Conservation (phyloP, 2,888 invertebrate species). For the Epinotia brunnichana region DNA sequence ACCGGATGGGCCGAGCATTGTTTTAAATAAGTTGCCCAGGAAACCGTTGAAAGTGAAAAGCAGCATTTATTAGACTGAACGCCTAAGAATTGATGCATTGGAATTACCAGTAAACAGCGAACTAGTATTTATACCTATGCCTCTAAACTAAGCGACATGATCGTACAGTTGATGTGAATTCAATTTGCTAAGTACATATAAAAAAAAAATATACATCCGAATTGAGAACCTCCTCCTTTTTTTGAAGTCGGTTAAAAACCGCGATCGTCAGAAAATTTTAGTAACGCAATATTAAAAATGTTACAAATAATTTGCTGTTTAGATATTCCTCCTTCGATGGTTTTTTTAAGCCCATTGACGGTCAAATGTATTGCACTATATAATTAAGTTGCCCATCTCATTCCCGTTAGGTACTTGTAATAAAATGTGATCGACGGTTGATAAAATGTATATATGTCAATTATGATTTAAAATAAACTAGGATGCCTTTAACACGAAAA, state of each 20-base stretch:
- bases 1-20: constrained; percentile 71
- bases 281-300: too few relatives aligned
- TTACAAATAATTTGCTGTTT: too few relatives aligned
- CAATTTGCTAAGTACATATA: too few relatives aligned
- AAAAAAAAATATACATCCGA: too few relatives aligned
- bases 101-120: neutral
- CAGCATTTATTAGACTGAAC: neutral
- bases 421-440: neutral
- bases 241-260: too few relatives aligned
- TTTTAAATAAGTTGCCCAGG: constrained; percentile 67
- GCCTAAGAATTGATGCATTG: constrained; percentile 9
- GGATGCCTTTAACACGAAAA: neutral
- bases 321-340: neutral
- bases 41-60: constrained; percentile 61
- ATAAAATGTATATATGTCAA: neutral
- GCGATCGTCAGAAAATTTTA: too few relatives aligned
- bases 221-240: too few relatives aligned
- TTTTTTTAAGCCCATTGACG: neutral
- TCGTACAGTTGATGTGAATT: too few relatives aligned
- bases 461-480: neutral
- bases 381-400: neutral
- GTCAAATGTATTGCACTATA: neutral
- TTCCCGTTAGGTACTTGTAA: neutral
- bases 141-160: neutral
- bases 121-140: neutral